Conservation (phyloP, 1,140 invertebrate species). For the Eciton burchellii region DNA sequence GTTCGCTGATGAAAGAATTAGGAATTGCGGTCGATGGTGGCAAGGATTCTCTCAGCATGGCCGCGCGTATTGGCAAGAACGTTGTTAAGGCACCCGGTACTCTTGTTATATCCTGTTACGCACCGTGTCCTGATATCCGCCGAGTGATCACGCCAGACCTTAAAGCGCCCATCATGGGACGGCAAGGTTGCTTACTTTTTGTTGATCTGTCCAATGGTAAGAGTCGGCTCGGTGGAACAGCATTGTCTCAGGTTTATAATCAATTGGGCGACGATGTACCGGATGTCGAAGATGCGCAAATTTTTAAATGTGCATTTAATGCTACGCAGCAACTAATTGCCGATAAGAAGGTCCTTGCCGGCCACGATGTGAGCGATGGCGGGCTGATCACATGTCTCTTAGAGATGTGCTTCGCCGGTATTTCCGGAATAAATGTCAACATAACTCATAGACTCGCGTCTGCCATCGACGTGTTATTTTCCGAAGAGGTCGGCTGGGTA, state of each 20-base stretch:
- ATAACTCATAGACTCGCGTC: constrained; percentile 86
- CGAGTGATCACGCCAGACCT: constrained; percentile 94
- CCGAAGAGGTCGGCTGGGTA: constrained; percentile 97
- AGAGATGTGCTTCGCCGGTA: constrained; percentile 98
- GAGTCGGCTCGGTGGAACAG: constrained; percentile 94
- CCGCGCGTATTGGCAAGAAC: constrained; percentile 91
- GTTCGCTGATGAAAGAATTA: constrained; percentile 92
- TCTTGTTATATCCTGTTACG: constrained; percentile 97
- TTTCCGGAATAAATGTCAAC: constrained; percentile 92
- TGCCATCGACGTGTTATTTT: constrained; percentile 91
- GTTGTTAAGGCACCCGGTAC: constrained; percentile 96
- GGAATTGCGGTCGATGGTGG: constrained; percentile 98
- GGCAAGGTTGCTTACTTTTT: constrained; percentile 88
- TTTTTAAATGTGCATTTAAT: constrained; percentile 91
- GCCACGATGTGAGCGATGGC: constrained; percentile 98
- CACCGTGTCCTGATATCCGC: constrained; percentile 95
- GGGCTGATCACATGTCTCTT: constrained; percentile 95
- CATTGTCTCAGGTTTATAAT: constrained; percentile 95
- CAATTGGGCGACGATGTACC: constrained; percentile 94
- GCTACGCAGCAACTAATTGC: constrained; percentile 93
- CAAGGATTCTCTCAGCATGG: constrained; percentile 99
- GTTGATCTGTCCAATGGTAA: constrained; percentile 89
- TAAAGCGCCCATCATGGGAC: constrained; percentile 88
- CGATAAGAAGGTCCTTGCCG: constrained; percentile 91
- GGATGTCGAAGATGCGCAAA: constrained; percentile 90